Base-by-base conservation (phyloP, 2,113 vertebrate species). In the Corydoras maculifer region DNA sequence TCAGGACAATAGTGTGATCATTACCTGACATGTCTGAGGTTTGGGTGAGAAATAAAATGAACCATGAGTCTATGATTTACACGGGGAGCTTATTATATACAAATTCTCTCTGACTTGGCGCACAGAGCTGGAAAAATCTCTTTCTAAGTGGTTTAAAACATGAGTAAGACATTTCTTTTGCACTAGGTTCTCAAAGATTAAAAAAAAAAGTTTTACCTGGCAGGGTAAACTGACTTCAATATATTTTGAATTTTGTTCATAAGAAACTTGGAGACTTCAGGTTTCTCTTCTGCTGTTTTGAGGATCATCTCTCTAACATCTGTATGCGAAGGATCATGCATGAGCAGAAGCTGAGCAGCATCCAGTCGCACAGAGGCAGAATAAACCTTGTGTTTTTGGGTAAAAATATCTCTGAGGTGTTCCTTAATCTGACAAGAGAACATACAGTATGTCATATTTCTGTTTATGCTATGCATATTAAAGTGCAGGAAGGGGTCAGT, bases 211-310 rank as follows among this genome's bases (percentile, higher is more conserved):
- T 54, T 30, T 4, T 69, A 74, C 72, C 65, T 62, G 9, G 65
- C 51, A 30, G 58, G 65, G 35, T 51, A 25, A 49, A 62, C 64
- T 57, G 59, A 74, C 3, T 11, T 32, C 15, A 74, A 0, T 15
- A 68, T 9, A 35, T 32, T 74, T 18, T 49, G 57, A 29, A 74
- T 62, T 62, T 62, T 74, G 31, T n/a, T 48, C 2, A 49, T 68
- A 68, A 74, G 65, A 54, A 68, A 74, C 51, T 68, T 74, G 30
- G 72, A 68, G 50, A 74, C 13, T 58, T 74, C 72, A 12, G 65
- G 65, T 15, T 74, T 74, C 10, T 74, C 72, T 9, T 62, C 50
- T 62, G 65, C 50, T 30, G 68, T 74, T 62, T 43, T 74, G 30
- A 68, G 51, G 13, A 74, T 77, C 51, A 65, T 62, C 3, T 77